Conservation (phyloP, 92 coral and sea anemone species). For the Palythoa caribaeorum region DNA sequence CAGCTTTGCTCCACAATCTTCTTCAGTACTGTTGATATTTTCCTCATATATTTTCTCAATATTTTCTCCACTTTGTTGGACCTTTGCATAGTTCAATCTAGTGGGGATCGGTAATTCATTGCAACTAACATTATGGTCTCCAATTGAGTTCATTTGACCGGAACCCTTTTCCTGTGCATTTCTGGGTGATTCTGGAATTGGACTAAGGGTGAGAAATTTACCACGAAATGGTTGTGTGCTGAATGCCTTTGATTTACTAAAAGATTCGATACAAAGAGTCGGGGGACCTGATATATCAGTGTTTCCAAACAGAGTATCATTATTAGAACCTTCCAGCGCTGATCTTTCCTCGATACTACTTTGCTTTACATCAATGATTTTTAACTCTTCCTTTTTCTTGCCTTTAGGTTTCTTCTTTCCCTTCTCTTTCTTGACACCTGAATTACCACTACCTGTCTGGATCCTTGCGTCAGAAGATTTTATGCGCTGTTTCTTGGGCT, state of each 20-base stretch:
- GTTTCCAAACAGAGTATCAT: slow-evolving; percentile 50
- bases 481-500: slow-evolving; percentile 15
- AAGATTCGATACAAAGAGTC: slow-evolving; percentile 59
- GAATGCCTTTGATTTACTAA: slow-evolving; percentile 53
- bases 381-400: slow-evolving; percentile 49
- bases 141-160: background rate
- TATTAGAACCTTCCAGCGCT: slow-evolving; percentile 12
- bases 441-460: background rate
- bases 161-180: background rate
- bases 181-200: slow-evolving; percentile 91
- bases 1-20: background rate
- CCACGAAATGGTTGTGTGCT: slow-evolving; percentile 62
- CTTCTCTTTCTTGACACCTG: slow-evolving; percentile 51
- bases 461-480: slow-evolving; percentile 4
- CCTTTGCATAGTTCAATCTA: background rate
- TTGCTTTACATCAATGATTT: slow-evolving; percentile 85
- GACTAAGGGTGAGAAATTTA: slow-evolving; percentile 72
- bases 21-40: background rate
- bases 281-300: slow-evolving; percentile 75
- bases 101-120: background rate
- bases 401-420: slow-evolving; percentile 62
- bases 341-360: slow-evolving; percentile 47
- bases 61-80: background rate
- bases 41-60: background rate
- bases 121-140: background rate